Percentiles rank a stretch among this genome's conserved stretches.
These are phyloP conservation scores for Musca domestica DNA, from an alignment of 1,140 invertebrate genomes.

Conservation along the genomic window DNA sequence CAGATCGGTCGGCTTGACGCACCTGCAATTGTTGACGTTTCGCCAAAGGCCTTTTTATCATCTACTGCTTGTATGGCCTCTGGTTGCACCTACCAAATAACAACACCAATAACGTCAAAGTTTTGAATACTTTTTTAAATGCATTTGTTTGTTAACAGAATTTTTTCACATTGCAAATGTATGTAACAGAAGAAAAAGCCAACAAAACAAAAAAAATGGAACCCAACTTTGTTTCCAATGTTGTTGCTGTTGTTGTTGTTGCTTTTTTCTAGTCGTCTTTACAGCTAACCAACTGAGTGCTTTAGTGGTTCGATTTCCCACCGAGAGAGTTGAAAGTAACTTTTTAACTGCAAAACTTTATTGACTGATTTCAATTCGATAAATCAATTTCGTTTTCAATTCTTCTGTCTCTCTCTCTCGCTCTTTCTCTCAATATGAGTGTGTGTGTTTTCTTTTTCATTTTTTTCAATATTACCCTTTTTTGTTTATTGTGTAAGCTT, in stretches of 20 bases:
- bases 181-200: neutral
- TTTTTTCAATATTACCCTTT: neutral
- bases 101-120: neutral
- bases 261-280: neutral
- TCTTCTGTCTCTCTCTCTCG: neutral
- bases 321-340: neutral
- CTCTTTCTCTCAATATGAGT: neutral
- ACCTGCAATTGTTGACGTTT: no score
- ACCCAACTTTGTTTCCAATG: neutral
- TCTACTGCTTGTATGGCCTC: no score
- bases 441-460: neutral
- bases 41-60: no score
- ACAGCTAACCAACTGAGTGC: neutral
- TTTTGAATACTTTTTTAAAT: constrained; percentile 1
- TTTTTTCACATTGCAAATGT: constrained; percentile 12
- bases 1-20: no score
- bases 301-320: neutral
- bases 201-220: neutral
- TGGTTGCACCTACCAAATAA: neutral
- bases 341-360: constrained; percentile 21
- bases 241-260: neutral
- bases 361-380: constrained; percentile 23
- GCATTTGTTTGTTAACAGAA: constrained; percentile 12
- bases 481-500: no score
- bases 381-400: constrained; percentile 23